Base-by-base conservation (phyloP, 2,113 vertebrate genomes). In the Corvus cornix region DNA sequence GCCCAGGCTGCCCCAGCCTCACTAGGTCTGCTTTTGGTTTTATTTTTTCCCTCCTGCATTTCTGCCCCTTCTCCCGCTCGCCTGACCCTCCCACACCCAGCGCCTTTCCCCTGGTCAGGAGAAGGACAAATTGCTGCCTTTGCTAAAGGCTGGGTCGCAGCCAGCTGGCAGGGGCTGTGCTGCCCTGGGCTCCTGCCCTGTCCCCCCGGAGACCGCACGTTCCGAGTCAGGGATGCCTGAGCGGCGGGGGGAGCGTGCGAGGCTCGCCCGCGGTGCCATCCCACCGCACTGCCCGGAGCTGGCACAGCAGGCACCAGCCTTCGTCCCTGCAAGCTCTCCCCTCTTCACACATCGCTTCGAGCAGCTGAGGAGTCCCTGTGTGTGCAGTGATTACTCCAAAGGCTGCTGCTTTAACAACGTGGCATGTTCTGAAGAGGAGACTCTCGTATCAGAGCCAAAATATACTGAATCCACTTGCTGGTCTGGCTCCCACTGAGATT, bases 401-500 rank as follows among this genome's bases (percentile, higher is more conserved):
- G 74, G 84, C 90, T 94, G 95, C 75, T 86, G 91, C 90, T 90
- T 69, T 85, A 95, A 96, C 94, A 76, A 96, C 94, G 97, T 96
- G 96, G 96, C 93, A 35, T 66, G 88, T 91, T 91, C 96, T 58
- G 90, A 89, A 96, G 95, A 94, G 88, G 94, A 93, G 93, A 87
- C 91, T 93, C 92, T 44, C 28, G 0, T 86, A 74, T 52, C 70
- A 10, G 81, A 97, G 97, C 96, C 97, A 97, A 97, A 93, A 79
- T 87, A 95, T 0, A 93, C 96, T 52, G 93, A 96, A 96, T 97
- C 39, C 96, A 96, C 96, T 97, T 89, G 97, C 93, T 97, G 94
- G 88, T 94, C 95, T 95, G 96, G 97, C 96, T 97, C 96, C 92
- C 95, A 90, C 85, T 39, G 90, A 97, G 97, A 96, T 96, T 96